These are phyloP conservation scores for Metellina segmentata DNA, from an alignment of 2,888 invertebrate species.

Conservation along the genomic window DNA sequence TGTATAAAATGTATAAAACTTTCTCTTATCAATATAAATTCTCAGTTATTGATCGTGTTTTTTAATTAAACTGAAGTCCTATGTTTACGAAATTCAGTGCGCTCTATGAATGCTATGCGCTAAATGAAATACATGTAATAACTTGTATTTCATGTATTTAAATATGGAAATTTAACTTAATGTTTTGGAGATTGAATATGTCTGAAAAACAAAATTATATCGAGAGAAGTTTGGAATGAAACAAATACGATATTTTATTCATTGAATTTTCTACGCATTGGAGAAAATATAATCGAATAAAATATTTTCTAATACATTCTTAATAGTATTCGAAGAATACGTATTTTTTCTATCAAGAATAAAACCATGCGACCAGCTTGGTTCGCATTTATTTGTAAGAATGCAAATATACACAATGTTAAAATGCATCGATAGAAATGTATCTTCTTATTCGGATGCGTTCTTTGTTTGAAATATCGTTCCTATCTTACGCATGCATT, in stretches of 20 bases:
- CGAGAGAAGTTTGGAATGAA: neutral
- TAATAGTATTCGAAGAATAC: neutral
- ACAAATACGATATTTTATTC: neutral
- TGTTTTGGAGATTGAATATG: too few species aligned
- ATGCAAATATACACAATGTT: neutral
- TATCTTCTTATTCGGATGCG: neutral
- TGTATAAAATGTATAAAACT: too few species aligned
- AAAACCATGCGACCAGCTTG: neutral
- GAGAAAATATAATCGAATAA: neutral
- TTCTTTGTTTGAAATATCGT: neutral
- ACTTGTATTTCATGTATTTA: too few species aligned
- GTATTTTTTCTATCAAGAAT: neutral
- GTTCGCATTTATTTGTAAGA: neutral
- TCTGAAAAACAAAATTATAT: neutral
- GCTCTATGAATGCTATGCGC: too few species aligned
- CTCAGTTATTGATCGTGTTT: too few species aligned
- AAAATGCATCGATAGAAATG: neutral
- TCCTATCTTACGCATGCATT: neutral
- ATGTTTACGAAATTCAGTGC: too few species aligned
- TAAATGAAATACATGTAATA: too few species aligned
- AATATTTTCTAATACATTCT: too few species aligned
- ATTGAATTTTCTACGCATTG: neutral
- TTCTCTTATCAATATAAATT: too few species aligned
- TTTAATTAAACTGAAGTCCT: too few species aligned
- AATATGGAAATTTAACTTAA: too few species aligned